Evolutionary conservation across 2,797 vertebrate genomes (phyloP), one percentile per base, ranked within the genome.

Genomic region (Rhinella marina): DNA sequence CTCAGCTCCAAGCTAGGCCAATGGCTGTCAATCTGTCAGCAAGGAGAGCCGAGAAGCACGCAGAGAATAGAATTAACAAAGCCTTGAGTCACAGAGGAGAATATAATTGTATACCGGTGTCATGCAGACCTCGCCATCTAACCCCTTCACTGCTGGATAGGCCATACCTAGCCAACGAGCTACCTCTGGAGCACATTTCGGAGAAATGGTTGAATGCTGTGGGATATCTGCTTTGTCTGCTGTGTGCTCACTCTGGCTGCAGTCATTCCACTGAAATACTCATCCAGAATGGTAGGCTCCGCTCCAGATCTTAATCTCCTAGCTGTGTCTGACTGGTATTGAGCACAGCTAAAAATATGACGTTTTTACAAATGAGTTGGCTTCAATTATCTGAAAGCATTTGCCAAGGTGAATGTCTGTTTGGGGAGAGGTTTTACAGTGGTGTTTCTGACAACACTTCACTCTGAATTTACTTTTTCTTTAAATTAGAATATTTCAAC

Each of bases 1-100:
- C 68, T 85, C 66, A 56, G 77, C 83, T 89, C 84, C 62, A 23
- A 86, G 80, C 88, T 52, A 86, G 84, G 88, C 84, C 84, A 86
- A 89, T 54, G 81, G 84, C 88, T 86, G 61, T 83, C 88, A 89
- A 86, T 89, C 88, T 89, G 84, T 86, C 80, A 86, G 29, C 73
- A 72, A 77, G 54, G 41, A 83, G 70, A 89, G 54, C 78, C 17
- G 29, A 81, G 77, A 86, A 86, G 76, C 77, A 88, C 7, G 83
- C 52, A 56, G 79, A 82, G 88, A 86, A 81, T 68, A 78, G 50
- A 86, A 54, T 73, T 85, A 88, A 76, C 76, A 25, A 82, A 86
- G 66, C 68, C 70, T 21, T 73, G 56, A 32, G 52, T 76, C 62
- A 54, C 62, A 77, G 62, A 72, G 76, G 54, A 82, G 59, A 82